Conservation (phyloP, 2,113 vertebrate species). For the Rhinoptilus africanus region DNA sequence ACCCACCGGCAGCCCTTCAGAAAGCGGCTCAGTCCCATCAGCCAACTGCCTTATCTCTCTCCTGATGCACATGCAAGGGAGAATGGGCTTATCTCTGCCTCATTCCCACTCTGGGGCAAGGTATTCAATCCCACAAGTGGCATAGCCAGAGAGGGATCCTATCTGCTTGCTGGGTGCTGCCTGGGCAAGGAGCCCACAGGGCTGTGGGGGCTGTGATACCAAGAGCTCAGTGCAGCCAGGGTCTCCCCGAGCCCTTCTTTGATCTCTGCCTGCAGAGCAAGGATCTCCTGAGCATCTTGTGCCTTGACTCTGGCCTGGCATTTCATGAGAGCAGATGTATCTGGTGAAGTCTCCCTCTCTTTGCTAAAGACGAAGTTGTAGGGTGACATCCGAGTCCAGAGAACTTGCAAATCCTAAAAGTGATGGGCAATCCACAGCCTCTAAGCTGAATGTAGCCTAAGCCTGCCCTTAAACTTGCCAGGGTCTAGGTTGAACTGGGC, state of each 20-base stretch:
- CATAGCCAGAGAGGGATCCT: background rate
- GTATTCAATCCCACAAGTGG: background rate
- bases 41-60: background rate
- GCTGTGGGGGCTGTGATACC: background rate
- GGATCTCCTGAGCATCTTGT: background rate
- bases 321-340: background rate
- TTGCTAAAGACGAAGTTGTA: background rate
- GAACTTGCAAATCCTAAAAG: background rate
- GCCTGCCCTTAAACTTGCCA: background rate
- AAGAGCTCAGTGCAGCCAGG: background rate
- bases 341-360: background rate
- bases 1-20: background rate
- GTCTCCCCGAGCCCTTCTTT: background rate
- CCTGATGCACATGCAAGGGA: background rate
- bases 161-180: background rate
- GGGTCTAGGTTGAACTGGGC: background rate
- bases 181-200: background rate
- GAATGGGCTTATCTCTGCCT: background rate
- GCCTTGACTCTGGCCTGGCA: background rate
- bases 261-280: background rate
- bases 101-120: background rate
- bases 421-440: background rate
- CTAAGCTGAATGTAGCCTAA: background rate
- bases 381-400: background rate
- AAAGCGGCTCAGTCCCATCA: background rate